Evolutionary conservation across 2,113 vertebrate species (phyloP).

Genomic region (Odocoileus virginianus): DNA sequence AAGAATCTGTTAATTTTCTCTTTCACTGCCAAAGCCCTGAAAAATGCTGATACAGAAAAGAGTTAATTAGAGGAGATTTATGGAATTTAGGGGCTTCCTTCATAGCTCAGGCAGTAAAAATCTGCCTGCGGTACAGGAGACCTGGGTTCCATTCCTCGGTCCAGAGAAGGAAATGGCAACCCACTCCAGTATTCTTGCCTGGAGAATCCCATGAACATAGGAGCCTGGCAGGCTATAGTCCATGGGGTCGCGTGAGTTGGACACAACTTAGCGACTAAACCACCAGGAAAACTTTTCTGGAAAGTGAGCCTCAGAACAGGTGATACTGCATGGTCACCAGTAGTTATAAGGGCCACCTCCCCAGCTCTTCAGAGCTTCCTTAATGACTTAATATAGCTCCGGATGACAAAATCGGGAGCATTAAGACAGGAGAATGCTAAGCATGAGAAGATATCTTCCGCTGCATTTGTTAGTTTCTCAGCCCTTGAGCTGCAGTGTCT

Average conservation of each 20-base stretch:
- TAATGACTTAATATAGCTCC: conserved; percentile 25
- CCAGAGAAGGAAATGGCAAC: background rate
- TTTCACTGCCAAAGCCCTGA: background rate
- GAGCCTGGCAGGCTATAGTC: background rate
- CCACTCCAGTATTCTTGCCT: background rate
- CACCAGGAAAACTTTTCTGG: background rate
- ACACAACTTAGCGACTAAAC: background rate
- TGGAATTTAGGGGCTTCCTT: background rate
- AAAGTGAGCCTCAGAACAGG: background rate
- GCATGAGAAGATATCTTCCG: background rate
- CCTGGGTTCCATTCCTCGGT: background rate
- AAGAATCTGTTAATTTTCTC: conserved; percentile 16
- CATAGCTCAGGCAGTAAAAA: background rate
- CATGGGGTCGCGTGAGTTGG: background rate
- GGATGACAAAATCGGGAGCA: background rate
- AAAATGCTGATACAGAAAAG: background rate
- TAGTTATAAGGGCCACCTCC: background rate
- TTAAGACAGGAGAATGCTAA: conserved; percentile 48
- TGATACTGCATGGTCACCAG: background rate
- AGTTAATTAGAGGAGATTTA: conserved; percentile 26
- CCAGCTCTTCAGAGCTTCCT: conserved; percentile 25
- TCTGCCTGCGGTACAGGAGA: background rate
- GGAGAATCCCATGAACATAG: background rate
- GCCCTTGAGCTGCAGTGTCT: conserved; percentile 42
- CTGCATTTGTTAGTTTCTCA: conserved; percentile 38